phyloP scores from a whole-genome alignment of 2,888 invertebrate genomes.

The Apotomis capreana region DNA sequence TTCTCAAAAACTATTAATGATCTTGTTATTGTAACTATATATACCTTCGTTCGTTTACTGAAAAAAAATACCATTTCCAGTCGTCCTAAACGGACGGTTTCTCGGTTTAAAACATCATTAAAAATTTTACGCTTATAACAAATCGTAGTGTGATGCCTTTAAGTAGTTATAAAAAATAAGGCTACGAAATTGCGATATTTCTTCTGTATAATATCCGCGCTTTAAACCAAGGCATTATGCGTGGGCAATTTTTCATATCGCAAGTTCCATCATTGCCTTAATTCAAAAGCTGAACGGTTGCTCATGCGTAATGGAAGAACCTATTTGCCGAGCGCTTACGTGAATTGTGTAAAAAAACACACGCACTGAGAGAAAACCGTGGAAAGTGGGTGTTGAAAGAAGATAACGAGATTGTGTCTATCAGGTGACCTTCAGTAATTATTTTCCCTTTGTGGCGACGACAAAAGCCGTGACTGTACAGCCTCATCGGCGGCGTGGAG shows the following conservation, averaged over 20 bases:
- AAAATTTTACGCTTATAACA: not conserved
- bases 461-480: conserved; percentile 66
- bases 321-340: not conserved
- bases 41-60: too few species aligned
- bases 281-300: conserved; percentile 13
- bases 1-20: too few species aligned
- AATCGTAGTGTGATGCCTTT: not conserved
- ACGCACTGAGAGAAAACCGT: not conserved
- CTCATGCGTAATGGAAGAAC: not conserved
- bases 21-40: too few species aligned
- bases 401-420: conserved; percentile 55
- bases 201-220: not conserved
- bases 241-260: conserved; percentile 15
- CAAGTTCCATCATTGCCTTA: not conserved
- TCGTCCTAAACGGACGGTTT: too few species aligned
- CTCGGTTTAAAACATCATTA: not conserved
- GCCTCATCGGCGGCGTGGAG: conserved; percentile 60
- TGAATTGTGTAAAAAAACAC: not conserved
- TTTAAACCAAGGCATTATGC: conserved; percentile 5
- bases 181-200: conserved; percentile 2
- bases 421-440: conserved; percentile 59
- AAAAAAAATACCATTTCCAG: too few species aligned
- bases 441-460: conserved; percentile 62
- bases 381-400: conserved; percentile 28
- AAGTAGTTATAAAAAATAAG: conserved; percentile 13